phyloP scores from a whole-genome alignment of 2,113 vertebrate genomes.

The Ammospiza nelsoni region DNA sequence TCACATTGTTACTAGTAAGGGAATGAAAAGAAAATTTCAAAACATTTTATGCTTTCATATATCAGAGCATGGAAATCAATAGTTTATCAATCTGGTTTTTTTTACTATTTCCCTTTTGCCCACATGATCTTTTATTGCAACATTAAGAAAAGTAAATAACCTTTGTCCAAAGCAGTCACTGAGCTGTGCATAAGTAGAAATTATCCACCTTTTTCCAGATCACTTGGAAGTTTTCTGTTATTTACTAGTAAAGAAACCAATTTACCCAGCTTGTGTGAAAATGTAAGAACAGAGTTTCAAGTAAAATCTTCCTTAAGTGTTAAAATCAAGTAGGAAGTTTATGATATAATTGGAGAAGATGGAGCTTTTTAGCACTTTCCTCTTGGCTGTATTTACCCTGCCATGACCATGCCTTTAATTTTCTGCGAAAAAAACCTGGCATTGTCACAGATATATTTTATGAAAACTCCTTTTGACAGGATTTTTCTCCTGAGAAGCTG shows the following conservation, averaged over 20 bases:
- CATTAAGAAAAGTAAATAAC: neutral
- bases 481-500: no score
- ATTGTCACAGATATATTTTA: no score
- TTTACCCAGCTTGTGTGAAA: neutral
- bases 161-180: neutral
- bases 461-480: no score
- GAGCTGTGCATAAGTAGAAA: neutral
- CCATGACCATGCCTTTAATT: neutral
- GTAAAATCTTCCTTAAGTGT: neutral
- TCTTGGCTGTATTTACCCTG: neutral
- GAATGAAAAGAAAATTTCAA: neutral
- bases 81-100: neutral
- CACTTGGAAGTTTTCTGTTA: neutral
- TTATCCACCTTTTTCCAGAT: neutral
- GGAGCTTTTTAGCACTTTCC: neutral
- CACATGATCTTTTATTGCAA: neutral
- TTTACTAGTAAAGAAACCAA: neutral
- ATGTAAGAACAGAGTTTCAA: neutral
- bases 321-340: neutral
- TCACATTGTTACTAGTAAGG: neutral
- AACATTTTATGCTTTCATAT: neutral
- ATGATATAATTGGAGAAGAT: neutral
- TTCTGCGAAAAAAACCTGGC: neutral
- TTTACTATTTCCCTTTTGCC: neutral
- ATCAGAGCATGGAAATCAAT: neutral